Conservation (phyloP, 2,797 vertebrate species). For the Sebastes itinus region DNA sequence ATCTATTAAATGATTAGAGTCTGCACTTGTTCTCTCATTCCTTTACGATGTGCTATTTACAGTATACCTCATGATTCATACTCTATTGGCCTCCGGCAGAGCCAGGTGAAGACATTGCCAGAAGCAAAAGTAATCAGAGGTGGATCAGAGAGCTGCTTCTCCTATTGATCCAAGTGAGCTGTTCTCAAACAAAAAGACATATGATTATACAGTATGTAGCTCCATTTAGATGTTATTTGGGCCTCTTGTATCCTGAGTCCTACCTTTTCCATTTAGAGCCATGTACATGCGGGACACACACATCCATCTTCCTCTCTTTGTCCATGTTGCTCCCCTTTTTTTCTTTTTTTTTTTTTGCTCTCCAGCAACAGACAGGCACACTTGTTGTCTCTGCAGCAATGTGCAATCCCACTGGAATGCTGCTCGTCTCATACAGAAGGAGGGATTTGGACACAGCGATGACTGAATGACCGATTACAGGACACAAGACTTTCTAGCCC, state of each 20-base stretch:
- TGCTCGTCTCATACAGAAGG: slow-evolving; percentile 15
- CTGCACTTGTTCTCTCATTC: neutral
- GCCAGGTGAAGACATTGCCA: neutral
- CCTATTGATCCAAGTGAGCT: neutral
- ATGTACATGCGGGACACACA: neutral
- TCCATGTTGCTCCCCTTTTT: neutral
- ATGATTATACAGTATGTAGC: neutral
- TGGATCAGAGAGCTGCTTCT: slow-evolving; percentile 4
- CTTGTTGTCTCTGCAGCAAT: slow-evolving; percentile 35
- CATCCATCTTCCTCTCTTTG: slow-evolving; percentile 11
- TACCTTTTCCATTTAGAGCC: neutral
- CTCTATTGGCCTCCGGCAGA: neutral
- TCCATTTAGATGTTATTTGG: neutral
- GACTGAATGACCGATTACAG: slow-evolving; percentile 63
- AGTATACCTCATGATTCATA: neutral
- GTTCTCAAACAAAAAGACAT: neutral
- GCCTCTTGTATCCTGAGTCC: neutral
- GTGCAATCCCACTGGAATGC: slow-evolving; percentile 60
- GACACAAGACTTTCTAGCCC: slow-evolving; percentile 43
- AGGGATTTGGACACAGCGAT: slow-evolving; percentile 42
- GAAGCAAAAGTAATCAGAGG: neutral
- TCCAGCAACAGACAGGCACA: slow-evolving; percentile 17
- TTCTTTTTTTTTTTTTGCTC: neutral
- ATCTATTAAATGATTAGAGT: neutral
- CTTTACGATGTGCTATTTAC: neutral